These are phyloP conservation scores for Eupithecia pulchellata DNA, from an alignment of 2,888 invertebrate genomes.

Conservation along the genomic window DNA sequence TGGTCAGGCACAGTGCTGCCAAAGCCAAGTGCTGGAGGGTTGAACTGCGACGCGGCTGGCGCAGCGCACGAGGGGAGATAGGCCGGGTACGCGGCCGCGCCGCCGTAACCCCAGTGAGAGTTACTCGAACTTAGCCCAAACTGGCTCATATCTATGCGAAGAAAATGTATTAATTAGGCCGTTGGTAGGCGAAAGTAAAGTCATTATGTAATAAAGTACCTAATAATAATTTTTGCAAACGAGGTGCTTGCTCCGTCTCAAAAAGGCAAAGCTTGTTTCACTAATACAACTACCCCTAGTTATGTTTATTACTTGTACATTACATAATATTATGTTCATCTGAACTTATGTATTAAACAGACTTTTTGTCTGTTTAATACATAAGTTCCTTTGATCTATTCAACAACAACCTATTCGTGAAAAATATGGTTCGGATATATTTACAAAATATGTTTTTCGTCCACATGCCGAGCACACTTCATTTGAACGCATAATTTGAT, in stretches of 20 bases:
- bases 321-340: no score
- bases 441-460: background rate
- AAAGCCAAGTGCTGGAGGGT: conserved; percentile 90
- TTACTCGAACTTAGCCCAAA: conserved; percentile 93
- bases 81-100: conserved; percentile 94
- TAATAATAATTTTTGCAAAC: no score
- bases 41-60: conserved; percentile 89
- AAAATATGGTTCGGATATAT: background rate
- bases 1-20: conserved; percentile 89
- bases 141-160: conserved; percentile 91
- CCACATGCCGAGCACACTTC: background rate
- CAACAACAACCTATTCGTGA: background rate
- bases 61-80: conserved; percentile 93
- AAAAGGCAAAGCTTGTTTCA: no score
- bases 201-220: no score
- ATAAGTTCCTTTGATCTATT: no score
- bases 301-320: no score
- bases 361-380: no score
- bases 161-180: conserved; percentile 7
- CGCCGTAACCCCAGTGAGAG: conserved; percentile 95
- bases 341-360: no score
- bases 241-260: no score
- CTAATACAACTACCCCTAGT: no score
- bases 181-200: background rate
- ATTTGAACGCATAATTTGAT: conserved; percentile 5